These are phyloP conservation scores for Medauroidea extradentata DNA, from an alignment of 1,140 invertebrate species.

Conservation along the genomic window DNA sequence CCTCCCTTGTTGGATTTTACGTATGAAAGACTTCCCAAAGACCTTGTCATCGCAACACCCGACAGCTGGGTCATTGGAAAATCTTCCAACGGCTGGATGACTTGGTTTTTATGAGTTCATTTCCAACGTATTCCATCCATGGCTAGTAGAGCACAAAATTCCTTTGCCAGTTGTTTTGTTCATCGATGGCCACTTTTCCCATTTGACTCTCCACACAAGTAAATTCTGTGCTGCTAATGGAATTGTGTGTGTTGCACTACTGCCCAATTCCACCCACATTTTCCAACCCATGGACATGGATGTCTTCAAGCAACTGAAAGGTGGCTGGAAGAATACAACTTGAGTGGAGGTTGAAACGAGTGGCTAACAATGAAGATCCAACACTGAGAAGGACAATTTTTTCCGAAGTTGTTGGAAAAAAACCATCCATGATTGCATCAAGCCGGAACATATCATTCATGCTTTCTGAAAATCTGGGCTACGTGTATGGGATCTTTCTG, in stretches of 20 bases:
- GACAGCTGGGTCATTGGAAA: slow-evolving; percentile 33
- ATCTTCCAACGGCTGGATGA: slow-evolving; percentile 43
- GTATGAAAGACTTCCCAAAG: slow-evolving; percentile 31
- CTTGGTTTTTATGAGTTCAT: slow-evolving; percentile 41
- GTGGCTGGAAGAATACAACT: slow-evolving; percentile 33
- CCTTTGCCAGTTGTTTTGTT: slow-evolving; percentile 37
- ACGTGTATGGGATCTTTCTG: slow-evolving; percentile 34
- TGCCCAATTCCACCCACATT: too few relatives aligned
- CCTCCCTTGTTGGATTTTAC: slow-evolving; percentile 37
- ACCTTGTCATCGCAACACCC: slow-evolving; percentile 30
- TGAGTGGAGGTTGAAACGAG: slow-evolving; percentile 11
- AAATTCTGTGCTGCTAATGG: slow-evolving; percentile 36
- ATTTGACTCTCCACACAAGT: slow-evolving; percentile 35
- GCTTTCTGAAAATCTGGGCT: slow-evolving; percentile 35
- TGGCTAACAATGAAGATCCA: slow-evolving; percentile 15
- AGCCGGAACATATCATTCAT: slow-evolving; percentile 13
- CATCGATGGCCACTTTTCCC: slow-evolving; percentile 41
- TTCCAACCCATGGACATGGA: slow-evolving; percentile 39
- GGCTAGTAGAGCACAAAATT: slow-evolving; percentile 35
- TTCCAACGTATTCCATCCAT: slow-evolving; percentile 40
- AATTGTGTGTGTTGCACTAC: too few relatives aligned
- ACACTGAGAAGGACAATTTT: slow-evolving; percentile 32
- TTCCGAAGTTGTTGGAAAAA: too few relatives aligned
- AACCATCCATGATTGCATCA: slow-evolving; percentile 19
- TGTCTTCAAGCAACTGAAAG: slow-evolving; percentile 36